phyloP scores from a whole-genome alignment of 2,888 invertebrate genomes.

The Polyommatus icarus region DNA sequence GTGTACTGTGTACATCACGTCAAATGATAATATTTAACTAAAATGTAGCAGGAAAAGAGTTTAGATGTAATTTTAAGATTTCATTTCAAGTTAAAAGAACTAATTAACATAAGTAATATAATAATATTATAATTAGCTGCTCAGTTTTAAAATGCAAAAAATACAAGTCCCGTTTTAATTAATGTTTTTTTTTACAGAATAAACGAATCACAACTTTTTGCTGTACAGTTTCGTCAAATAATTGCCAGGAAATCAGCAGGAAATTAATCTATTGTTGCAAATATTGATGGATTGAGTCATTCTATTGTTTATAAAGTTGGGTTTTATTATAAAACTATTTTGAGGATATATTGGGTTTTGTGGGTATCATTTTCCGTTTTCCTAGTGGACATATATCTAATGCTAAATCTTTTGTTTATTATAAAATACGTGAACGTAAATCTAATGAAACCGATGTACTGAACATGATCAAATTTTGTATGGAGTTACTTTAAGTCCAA shows the following conservation, averaged over 20 bases:
- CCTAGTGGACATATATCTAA: no score
- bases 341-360: no score
- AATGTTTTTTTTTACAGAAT: neutral
- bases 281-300: neutral
- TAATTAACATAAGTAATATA: constrained; percentile 17
- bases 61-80: neutral
- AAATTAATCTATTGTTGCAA: neutral
- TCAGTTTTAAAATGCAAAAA: neutral
- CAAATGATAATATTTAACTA: neutral
- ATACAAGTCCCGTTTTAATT: neutral
- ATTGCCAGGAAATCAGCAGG: neutral
- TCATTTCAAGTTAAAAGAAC: neutral
- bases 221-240: neutral
- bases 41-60: neutral
- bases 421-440: no score
- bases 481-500: no score
- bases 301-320: neutral
- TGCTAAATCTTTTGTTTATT: no score
- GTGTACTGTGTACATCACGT: no score
- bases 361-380: no score
- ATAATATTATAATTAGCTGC: neutral
- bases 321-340: no score
- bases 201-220: neutral
- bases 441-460: no score
- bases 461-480: no score